Conservation (phyloP, 37 sponge, comb jelly and placozoan genomes). For the Theonella swinhoei region DNA sequence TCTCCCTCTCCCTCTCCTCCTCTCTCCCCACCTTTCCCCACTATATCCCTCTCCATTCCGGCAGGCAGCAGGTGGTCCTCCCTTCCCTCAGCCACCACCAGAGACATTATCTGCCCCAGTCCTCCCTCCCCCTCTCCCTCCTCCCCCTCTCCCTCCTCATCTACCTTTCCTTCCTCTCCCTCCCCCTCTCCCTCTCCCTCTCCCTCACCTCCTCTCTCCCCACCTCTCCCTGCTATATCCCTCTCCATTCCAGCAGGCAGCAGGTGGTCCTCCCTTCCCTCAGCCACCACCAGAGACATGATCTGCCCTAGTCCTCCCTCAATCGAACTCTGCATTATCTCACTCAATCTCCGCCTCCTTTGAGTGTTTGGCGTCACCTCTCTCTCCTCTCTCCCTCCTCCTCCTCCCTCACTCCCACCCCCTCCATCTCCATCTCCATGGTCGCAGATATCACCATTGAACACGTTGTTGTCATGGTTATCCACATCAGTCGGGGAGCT, state of each 20-base stretch:
- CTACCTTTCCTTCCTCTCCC: background rate
- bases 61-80: background rate
- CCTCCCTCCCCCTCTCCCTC: background rate
- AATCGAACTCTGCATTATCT: background rate
- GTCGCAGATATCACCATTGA: background rate
- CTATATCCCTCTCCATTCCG: background rate
- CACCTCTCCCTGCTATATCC: background rate
- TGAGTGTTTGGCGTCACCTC: background rate
- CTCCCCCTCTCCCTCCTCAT: slow-evolving; percentile 4
- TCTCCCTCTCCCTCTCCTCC: slow-evolving; percentile 1
- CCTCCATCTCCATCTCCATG: background rate
- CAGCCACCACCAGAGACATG: background rate
- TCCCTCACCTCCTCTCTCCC: slow-evolving; percentile 1
- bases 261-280: background rate
- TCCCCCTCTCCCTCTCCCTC: slow-evolving; percentile 3
- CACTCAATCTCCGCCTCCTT: background rate
- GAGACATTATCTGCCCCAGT: background rate
- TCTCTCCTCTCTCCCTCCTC: background rate
- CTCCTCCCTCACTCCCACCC: background rate
- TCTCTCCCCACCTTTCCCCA: background rate
- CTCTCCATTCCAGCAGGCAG: background rate
- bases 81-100: background rate
- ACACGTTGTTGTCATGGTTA: background rate
- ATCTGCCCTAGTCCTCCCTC: background rate
- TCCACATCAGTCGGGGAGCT: background rate